These are phyloP conservation scores for Folsomia manolachei DNA, from an alignment of 2,888 invertebrate genomes.

Conservation along the genomic window DNA sequence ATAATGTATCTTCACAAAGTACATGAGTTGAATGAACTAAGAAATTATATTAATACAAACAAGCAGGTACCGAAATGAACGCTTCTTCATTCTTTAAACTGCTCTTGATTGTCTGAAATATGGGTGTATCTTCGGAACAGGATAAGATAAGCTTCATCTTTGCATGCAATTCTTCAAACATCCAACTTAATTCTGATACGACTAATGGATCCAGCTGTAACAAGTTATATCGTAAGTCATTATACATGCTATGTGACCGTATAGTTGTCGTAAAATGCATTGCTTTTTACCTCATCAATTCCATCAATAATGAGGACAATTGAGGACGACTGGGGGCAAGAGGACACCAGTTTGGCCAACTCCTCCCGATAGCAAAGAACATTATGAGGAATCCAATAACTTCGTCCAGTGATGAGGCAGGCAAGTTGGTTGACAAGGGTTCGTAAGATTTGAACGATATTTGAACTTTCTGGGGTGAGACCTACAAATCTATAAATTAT, in stretches of 20 bases:
- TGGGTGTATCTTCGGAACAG: slow-evolving; percentile 61
- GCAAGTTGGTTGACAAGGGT: slow-evolving; percentile 53
- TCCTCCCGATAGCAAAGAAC: slow-evolving; percentile 67
- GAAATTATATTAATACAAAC: slow-evolving; percentile 3
- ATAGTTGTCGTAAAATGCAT: background rate
- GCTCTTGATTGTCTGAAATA: slow-evolving; percentile 54
- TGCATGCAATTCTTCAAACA: slow-evolving; percentile 69
- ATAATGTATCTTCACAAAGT: background rate
- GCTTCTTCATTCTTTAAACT: slow-evolving; percentile 47
- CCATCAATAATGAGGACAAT: slow-evolving; percentile 73
- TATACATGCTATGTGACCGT: background rate
- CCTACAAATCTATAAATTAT: slow-evolving; percentile 63
- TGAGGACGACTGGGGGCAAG: slow-evolving; percentile 57
- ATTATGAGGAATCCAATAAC: slow-evolving; percentile 66
- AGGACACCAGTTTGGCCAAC: slow-evolving; percentile 59
- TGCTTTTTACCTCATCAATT: slow-evolving; percentile 67
- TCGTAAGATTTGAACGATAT: slow-evolving; percentile 52
- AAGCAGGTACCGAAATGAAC: slow-evolving; percentile 43
- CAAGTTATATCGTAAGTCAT: background rate
- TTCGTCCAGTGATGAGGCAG: slow-evolving; percentile 66
- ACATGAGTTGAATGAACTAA: background rate
- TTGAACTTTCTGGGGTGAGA: slow-evolving; percentile 50
- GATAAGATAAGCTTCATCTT: slow-evolving; percentile 75
- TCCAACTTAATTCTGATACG: slow-evolving; percentile 68
- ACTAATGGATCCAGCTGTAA: slow-evolving; percentile 55